phyloP scores from a whole-genome alignment of 2,113 vertebrate genomes.

The Tiliqua scincoides region DNA sequence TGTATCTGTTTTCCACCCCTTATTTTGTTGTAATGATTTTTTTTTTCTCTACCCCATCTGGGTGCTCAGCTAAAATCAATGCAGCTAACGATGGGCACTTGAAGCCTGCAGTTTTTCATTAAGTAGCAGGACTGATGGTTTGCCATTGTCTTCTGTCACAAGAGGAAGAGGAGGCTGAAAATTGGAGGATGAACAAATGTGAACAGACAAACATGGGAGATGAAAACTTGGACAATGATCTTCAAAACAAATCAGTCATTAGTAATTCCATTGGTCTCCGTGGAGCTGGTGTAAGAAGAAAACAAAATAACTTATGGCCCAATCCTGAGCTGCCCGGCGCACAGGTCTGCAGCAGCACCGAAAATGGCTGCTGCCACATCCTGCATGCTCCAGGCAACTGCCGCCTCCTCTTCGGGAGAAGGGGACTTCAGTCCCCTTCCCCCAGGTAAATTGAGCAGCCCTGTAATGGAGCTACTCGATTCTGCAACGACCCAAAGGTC shows the following conservation, averaged over 20 bases:
- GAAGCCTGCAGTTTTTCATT: neutral
- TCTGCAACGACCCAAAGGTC: no score
- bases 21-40: slow-evolving; percentile 15
- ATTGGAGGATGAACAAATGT: neutral
- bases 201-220: neutral
- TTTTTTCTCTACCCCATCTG: neutral
- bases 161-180: neutral
- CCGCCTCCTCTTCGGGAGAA: no score
- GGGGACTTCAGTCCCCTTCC: no score
- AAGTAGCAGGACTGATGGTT: neutral
- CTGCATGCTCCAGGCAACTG: no score
- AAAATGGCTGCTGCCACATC: no score
- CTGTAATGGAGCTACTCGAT: no score
- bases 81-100: neutral
- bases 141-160: neutral
- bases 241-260: neutral
- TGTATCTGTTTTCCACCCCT: neutral
- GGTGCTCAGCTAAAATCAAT: slow-evolving; percentile 11
- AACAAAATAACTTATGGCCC: no score
- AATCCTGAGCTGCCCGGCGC: no score
- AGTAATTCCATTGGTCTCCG: neutral
- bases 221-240: neutral
- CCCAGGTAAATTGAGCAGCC: no score
- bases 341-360: no score
- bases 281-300: neutral